Percentiles rank a stretch among this genome's conserved stretches.
Conservation (phyloP, 2,797 vertebrate genomes). For the Liasis olivaceus region DNA sequence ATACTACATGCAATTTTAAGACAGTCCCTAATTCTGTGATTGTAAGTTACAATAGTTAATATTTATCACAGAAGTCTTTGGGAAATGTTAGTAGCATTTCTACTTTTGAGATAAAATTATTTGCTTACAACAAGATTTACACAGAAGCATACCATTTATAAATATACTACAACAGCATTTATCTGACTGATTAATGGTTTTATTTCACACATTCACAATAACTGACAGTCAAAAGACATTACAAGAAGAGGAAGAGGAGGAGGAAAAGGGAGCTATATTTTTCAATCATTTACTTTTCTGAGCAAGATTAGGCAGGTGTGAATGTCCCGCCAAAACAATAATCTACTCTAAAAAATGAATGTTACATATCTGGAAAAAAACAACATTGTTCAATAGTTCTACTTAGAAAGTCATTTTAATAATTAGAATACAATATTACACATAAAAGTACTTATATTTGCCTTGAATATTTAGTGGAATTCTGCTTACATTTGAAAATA, state of each 20-base stretch:
- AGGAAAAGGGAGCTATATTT: conserved; percentile 75
- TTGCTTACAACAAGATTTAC: conserved; percentile 81
- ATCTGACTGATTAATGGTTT: conserved; percentile 86
- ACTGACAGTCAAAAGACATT: conserved; percentile 83
- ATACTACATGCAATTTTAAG: conserved; percentile 51
- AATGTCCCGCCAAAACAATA: conserved; percentile 66
- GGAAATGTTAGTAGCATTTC: conserved; percentile 77
- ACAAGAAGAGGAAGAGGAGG: conserved; percentile 65
- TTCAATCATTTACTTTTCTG: conserved; percentile 79
- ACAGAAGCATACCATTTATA: conserved; percentile 83
- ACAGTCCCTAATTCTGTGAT: conserved; percentile 75
- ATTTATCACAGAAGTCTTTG: conserved; percentile 72
- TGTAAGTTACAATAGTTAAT: conserved; percentile 70
- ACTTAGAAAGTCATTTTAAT: conserved; percentile 19
- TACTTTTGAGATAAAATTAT: conserved; percentile 80
- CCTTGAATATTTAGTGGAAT: neutral
- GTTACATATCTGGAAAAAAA: neutral
- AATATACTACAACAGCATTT: conserved; percentile 80
- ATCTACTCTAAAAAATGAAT: conserved; percentile 55
- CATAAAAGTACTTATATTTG: neutral
- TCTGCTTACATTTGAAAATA: neutral
- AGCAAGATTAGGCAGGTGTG: conserved; percentile 73
- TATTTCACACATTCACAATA: conserved; percentile 84
- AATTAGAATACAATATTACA: neutral
- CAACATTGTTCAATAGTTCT: neutral